Evolutionary conservation across 2,888 invertebrate genomes (phyloP), one percentile per base, ranked within the genome.

Genomic region (Ceramica pisi): DNA sequence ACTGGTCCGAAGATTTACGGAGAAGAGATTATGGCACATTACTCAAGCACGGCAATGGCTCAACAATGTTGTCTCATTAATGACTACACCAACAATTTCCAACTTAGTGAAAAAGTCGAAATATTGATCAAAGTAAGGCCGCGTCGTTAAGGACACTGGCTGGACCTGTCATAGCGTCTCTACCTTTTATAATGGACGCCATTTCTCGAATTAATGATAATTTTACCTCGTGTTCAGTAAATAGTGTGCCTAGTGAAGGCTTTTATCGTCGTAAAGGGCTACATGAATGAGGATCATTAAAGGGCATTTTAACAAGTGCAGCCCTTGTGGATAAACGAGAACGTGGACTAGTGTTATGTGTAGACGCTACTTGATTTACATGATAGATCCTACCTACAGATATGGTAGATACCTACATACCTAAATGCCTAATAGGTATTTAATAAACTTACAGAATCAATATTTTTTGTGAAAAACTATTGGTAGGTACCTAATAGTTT

Each of bases 171-270:
- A 57, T 44, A 60, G 48, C 62, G 64, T 71, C 70, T 75, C 74
- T 67, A 69, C 60, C 56, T 64, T 70, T 66, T 69, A 77, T 80
- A 87, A 86, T 84, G 78, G 78, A 79, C 48, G 73, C 75, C 79
- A 80, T 83, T 86, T 87, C 81, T 79, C 76, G 80, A 87, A 87
- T 83, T 81, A 78, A 82, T 76, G 75, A 79, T 86, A 84, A 85
- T 87, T 84, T 82, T 74, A 67, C 70, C 53, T 72, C 71, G 51
- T 70, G 76, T 46, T 69, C 48, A 26, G 65, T 70, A 81, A 70
- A 77, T 73, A 68, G 44, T 67, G 44, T 26, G 64, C 57, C 41
- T 46, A 56, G 56, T 38, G 23, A 64, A 41, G 46, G 31, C 19
- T 14, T 57, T 63, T 48, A 62, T 63, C 12, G 44, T 31, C 31